Evolutionary conservation across 2,888 invertebrate species (phyloP).

Genomic region (Drosophila mimetica): DNA sequence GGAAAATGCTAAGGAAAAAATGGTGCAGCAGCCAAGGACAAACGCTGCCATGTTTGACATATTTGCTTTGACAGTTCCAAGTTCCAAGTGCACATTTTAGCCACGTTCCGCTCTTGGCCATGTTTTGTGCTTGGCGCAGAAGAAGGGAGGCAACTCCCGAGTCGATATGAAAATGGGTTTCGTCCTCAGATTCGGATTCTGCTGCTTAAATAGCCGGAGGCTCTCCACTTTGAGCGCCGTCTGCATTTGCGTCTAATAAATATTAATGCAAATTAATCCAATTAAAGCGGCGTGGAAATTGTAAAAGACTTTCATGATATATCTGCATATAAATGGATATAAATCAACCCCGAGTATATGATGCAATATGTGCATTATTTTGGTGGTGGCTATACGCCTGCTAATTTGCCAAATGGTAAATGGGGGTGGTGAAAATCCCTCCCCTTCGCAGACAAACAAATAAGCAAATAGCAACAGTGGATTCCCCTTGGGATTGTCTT

Average conservation of each 20-base stretch:
- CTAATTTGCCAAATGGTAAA: slow-evolving; percentile 74
- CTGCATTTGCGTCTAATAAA: slow-evolving; percentile 76
- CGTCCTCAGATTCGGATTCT: slow-evolving; percentile 12
- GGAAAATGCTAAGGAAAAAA: slow-evolving; percentile 38
- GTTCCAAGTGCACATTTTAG: slow-evolving; percentile 79
- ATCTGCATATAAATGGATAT: slow-evolving; percentile 49
- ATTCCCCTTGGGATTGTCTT: slow-evolving; percentile 73
- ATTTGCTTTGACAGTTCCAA: slow-evolving; percentile 78
- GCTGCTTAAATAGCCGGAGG: slow-evolving; percentile 72
- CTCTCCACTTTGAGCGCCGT: slow-evolving; percentile 41
- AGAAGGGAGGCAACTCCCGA: background rate
- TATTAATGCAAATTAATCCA: slow-evolving; percentile 79
- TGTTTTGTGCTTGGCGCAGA: slow-evolving; percentile 47
- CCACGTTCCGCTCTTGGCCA: slow-evolving; percentile 65
- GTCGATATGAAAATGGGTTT: slow-evolving; percentile 67
- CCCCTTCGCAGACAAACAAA: slow-evolving; percentile 42
- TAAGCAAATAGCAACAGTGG: slow-evolving; percentile 41
- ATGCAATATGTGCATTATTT: slow-evolving; percentile 44
- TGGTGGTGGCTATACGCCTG: slow-evolving; percentile 63
- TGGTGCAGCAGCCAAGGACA: slow-evolving; percentile 48
- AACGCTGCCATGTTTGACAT: slow-evolving; percentile 77
- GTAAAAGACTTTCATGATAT: slow-evolving; percentile 72
- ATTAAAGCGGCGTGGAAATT: slow-evolving; percentile 77
- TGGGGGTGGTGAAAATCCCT: slow-evolving; percentile 51
- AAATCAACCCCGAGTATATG: slow-evolving; percentile 39